phyloP scores from a whole-genome alignment of 2,888 invertebrate species.

The Ectemnius lituratus region DNA sequence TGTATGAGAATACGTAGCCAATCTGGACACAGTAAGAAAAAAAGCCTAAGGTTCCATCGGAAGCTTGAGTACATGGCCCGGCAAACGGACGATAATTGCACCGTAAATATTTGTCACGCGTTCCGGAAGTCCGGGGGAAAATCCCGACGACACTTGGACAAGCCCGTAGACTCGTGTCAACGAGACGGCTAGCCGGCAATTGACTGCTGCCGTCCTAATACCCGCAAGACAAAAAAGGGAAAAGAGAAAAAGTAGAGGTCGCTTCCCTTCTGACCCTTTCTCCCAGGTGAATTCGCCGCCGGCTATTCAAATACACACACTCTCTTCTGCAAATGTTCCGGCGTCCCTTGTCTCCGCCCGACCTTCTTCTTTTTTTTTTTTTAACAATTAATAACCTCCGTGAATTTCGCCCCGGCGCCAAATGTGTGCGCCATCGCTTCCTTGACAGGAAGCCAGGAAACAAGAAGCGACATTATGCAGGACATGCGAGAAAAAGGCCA shows the following conservation, averaged over 20 bases:
- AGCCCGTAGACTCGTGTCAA: not conserved
- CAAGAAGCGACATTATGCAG: no score
- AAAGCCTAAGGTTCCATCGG: no score
- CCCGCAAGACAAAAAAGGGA: not conserved
- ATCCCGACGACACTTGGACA: not conserved
- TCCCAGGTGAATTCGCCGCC: slow-evolving; percentile 7
- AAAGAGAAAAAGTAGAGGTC: not conserved
- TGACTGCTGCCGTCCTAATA: not conserved
- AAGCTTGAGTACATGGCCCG: no score
- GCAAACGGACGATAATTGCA: not conserved
- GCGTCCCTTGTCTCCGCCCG: slow-evolving; percentile 32
- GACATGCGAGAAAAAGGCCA: slow-evolving; percentile 31
- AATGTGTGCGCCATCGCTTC: slow-evolving; percentile 18
- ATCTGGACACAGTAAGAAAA: no score
- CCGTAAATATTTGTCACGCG: slow-evolving; percentile 10
- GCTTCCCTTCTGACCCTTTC: not conserved
- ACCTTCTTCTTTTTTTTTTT: slow-evolving; percentile 4
- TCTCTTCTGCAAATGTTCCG: slow-evolving; percentile 41
- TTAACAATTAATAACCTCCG: slow-evolving; percentile 55
- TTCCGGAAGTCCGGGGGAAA: not conserved
- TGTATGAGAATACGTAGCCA: no score
- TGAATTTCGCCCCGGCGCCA: slow-evolving; percentile 46
- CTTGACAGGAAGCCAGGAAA: slow-evolving; percentile 29
- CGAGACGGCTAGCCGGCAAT: not conserved
- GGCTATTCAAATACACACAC: slow-evolving; percentile 27